Evolutionary conservation across 2,113 vertebrate species (phyloP).

Genomic region (Nerophis ophidion): DNA sequence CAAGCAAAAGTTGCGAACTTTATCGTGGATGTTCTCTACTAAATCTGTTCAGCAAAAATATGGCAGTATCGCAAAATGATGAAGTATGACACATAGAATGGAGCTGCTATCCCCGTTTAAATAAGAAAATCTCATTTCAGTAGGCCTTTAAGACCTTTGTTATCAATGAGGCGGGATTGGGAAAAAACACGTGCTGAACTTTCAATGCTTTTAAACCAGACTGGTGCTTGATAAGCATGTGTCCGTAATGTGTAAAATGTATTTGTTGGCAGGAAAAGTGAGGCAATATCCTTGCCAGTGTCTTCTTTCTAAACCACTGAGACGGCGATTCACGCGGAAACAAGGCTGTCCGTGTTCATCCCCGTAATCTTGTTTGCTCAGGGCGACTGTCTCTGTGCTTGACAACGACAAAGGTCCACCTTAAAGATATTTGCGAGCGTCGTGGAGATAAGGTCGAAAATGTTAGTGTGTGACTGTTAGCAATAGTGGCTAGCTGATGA

Average conservation of each 20-base stretch:
- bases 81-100: too few relatives aligned
- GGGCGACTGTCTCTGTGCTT: constrained; percentile 24
- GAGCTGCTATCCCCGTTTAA: too few relatives aligned
- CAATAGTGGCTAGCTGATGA: not conserved
- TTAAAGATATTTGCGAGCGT: constrained; percentile 19
- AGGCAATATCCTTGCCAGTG: too few relatives aligned
- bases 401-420: constrained; percentile 34
- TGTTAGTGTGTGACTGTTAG: not conserved
- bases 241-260: too few relatives aligned
- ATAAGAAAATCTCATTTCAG: too few relatives aligned
- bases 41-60: too few relatives aligned
- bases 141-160: too few relatives aligned
- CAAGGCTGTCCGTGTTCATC: constrained; percentile 52
- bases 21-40: too few relatives aligned
- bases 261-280: too few relatives aligned
- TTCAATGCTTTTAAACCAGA: not conserved
- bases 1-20: too few relatives aligned
- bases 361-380: constrained; percentile 61
- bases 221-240: not conserved
- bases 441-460: not conserved
- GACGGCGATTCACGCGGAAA: constrained; percentile 29
- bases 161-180: not conserved
- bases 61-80: too few relatives aligned
- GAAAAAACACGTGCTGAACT: not conserved
- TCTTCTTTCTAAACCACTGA: not conserved